Evolutionary conservation across 1,140 invertebrate genomes (phyloP).

Genomic region (Drosophila santomea): DNA sequence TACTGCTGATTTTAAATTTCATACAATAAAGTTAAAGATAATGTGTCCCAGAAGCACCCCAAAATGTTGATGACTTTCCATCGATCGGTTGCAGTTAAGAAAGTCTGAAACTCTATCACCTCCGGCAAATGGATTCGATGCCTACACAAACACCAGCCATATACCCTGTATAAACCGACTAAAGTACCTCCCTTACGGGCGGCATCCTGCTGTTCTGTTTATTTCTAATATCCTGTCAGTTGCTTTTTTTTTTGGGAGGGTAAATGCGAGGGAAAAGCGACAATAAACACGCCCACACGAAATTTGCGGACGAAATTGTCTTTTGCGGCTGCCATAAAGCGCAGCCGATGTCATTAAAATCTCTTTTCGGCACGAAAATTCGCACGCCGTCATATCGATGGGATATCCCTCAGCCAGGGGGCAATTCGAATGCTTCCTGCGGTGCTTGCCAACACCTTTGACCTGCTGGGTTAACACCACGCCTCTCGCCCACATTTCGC

Average conservation of each 20-base stretch:
- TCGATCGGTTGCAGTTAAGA: slow-evolving; percentile 35
- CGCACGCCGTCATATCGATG: slow-evolving; percentile 56
- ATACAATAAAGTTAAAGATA: slow-evolving; percentile 12
- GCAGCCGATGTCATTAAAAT: slow-evolving; percentile 79
- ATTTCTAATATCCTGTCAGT: slow-evolving; percentile 75
- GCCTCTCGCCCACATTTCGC: slow-evolving; percentile 28
- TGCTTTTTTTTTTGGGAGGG: slow-evolving; percentile 28
- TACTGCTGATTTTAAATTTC: neutral
- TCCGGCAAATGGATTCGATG: slow-evolving; percentile 29
- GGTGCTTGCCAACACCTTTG: slow-evolving; percentile 69
- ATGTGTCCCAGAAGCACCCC: slow-evolving; percentile 11
- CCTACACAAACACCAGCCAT: neutral
- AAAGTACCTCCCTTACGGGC: slow-evolving; percentile 22
- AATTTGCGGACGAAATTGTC: slow-evolving; percentile 58
- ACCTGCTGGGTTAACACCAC: slow-evolving; percentile 29
- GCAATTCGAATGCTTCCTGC: slow-evolving; percentile 63
- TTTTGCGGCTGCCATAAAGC: slow-evolving; percentile 73
- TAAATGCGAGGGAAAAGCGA: slow-evolving; percentile 17
- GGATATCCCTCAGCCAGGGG: slow-evolving; percentile 48
- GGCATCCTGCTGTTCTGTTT: slow-evolving; percentile 67
- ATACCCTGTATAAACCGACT: neutral
- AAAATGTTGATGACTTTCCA: slow-evolving; percentile 30
- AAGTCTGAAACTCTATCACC: slow-evolving; percentile 24
- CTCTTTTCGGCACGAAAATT: slow-evolving; percentile 63
- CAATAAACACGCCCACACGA: slow-evolving; percentile 78